Evolutionary conservation across 2,113 vertebrate genomes (phyloP).

Genomic region (Labeo rohita): DNA sequence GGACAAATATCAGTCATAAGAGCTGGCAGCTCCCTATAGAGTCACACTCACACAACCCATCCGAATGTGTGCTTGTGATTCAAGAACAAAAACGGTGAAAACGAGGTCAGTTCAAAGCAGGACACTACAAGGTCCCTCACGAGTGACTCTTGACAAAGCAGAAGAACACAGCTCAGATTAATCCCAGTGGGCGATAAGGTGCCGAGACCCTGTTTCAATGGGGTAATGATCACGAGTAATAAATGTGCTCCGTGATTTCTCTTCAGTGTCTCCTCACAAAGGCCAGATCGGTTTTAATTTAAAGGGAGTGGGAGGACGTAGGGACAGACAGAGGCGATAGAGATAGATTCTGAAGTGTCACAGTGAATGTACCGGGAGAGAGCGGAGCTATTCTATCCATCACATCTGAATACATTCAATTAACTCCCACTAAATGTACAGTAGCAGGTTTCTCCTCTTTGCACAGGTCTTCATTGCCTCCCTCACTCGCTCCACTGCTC

Average conservation of each 20-base stretch:
- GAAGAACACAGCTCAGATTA: slow-evolving; percentile 81
- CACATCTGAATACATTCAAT: slow-evolving; percentile 84
- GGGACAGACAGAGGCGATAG: slow-evolving; percentile 37
- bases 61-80: not conserved
- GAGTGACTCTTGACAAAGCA: not conserved
- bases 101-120: slow-evolving; percentile 71
- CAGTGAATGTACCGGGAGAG: slow-evolving; percentile 68
- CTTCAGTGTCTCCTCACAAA: slow-evolving; percentile 85
- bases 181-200: slow-evolving; percentile 81
- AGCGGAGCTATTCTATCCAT: slow-evolving; percentile 83
- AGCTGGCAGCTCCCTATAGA: not conserved
- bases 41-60: not conserved
- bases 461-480: slow-evolving; percentile 41
- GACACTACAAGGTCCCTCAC: slow-evolving; percentile 8
- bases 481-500: slow-evolving; percentile 51
- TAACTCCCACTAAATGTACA: slow-evolving; percentile 68
- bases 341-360: slow-evolving; percentile 77
- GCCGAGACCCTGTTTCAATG: slow-evolving; percentile 86
- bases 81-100: slow-evolving; percentile 79
- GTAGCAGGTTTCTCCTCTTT: slow-evolving; percentile 56
- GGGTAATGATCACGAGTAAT: slow-evolving; percentile 98
- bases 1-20: no score
- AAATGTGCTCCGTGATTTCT: slow-evolving; percentile 95
- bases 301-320: slow-evolving; percentile 79
- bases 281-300: slow-evolving; percentile 95